These are phyloP conservation scores for Ganaspis brasiliensis DNA, from an alignment of 2,888 invertebrate genomes.

Conservation along the genomic window DNA sequence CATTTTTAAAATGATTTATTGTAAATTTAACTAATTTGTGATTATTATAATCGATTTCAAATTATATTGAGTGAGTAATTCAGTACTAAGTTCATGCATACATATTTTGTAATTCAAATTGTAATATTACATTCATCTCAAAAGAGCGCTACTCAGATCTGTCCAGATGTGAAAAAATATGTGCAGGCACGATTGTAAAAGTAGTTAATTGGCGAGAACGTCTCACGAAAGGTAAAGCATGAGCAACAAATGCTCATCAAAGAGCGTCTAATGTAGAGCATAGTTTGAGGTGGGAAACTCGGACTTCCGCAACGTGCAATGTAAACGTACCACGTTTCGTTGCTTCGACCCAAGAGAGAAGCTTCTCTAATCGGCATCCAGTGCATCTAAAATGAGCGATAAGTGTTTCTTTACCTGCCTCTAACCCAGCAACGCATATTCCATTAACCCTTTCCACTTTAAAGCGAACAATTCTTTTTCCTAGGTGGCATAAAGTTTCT, in stretches of 20 bases:
- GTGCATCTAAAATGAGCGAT: slow-evolving; percentile 45
- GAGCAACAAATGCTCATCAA: slow-evolving; percentile 27
- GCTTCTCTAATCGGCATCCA: slow-evolving; percentile 17
- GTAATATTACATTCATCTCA: too few species aligned
- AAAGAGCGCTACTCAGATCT: background rate
- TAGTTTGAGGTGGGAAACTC: slow-evolving; percentile 54
- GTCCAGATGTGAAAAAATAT: background rate
- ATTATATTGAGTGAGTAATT: too few species aligned
- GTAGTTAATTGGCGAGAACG: slow-evolving; percentile 24
- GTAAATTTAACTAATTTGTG: too few species aligned
- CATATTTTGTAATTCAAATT: too few species aligned
- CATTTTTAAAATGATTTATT: too few species aligned
- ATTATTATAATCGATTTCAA: too few species aligned
- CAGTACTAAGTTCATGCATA: too few species aligned
- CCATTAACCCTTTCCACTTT: background rate
- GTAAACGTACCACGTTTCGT: background rate
- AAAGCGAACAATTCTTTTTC: background rate
- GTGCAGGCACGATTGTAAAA: slow-evolving; percentile 23
- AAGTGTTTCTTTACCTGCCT: slow-evolving; percentile 43
- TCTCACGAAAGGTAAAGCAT: slow-evolving; percentile 15
- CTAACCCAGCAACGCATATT: background rate
- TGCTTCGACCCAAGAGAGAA: slow-evolving; percentile 3
- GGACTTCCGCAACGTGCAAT: slow-evolving; percentile 53
- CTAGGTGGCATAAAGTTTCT: slow-evolving; percentile 10
- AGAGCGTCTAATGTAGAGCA: slow-evolving; percentile 13